A percentile compares a stretch with the other conserved stretches of the same genome.
Conservation (phyloP, 30 jellyfish, hydroid and myxozoan species). For the Pseudorhiza aurosa region DNA sequence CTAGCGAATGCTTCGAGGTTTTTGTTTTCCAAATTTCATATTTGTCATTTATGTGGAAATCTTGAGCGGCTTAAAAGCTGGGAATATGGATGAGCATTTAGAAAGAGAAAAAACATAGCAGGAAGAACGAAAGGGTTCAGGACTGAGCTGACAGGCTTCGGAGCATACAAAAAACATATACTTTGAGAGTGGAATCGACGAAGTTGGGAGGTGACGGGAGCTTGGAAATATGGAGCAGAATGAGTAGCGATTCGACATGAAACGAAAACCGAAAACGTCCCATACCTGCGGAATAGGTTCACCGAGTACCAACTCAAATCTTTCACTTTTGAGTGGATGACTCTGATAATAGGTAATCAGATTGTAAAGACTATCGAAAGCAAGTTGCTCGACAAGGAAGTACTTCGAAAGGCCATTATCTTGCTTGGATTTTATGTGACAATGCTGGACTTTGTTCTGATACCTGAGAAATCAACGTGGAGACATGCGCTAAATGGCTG, state of each 20-base stretch:
- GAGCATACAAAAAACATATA: no score
- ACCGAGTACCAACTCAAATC: slow-evolving; percentile 76
- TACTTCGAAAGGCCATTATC: slow-evolving; percentile 84
- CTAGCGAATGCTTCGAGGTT: no score
- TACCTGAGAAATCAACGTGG: slow-evolving; percentile 9
- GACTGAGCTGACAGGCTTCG: no score
- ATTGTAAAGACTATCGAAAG: slow-evolving; percentile 88
- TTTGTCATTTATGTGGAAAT: no score
- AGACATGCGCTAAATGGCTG: no score
- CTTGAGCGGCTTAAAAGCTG: no score
- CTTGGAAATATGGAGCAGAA: background rate
- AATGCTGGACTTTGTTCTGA: slow-evolving; percentile 86
- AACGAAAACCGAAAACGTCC: background rate
- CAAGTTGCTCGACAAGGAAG: slow-evolving; percentile 82
- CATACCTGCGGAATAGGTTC: slow-evolving; percentile 98
- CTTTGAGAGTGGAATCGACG: no score
- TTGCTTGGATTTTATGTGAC: slow-evolving; percentile 90
- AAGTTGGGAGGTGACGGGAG: background rate
- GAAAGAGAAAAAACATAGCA: no score
- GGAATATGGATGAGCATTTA: no score
- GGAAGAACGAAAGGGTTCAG: no score
- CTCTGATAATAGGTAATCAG: slow-evolving; percentile 81
- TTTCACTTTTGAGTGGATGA: slow-evolving; percentile 84
- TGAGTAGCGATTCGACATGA: background rate
- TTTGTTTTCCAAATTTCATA: no score